phyloP scores from a whole-genome alignment of 2,888 invertebrate species.

The Drosophila siamana region DNA sequence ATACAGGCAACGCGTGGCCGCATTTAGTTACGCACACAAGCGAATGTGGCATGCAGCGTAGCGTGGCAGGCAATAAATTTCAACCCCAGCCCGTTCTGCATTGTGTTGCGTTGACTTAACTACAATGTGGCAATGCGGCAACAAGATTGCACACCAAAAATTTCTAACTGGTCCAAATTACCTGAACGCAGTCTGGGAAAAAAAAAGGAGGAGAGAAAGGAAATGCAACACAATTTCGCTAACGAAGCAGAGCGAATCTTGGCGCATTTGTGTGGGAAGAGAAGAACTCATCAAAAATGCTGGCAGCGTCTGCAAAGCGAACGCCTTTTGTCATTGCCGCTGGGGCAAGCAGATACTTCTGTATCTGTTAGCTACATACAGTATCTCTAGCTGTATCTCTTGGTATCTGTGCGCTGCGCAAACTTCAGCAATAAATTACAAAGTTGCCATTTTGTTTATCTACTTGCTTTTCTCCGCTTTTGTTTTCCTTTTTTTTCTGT shows the following conservation, averaged over 20 bases:
- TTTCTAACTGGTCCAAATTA: slow-evolving; percentile 68
- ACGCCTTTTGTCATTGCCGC: slow-evolving; percentile 58
- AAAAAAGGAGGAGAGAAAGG: neutral
- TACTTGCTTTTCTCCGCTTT: slow-evolving; percentile 47
- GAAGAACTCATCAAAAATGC: slow-evolving; percentile 61
- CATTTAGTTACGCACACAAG: slow-evolving; percentile 55
- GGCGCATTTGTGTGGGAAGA: slow-evolving; percentile 22
- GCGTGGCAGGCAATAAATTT: slow-evolving; percentile 67
- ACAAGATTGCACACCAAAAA: slow-evolving; percentile 47
- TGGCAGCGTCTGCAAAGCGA: slow-evolving; percentile 32
- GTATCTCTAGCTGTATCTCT: slow-evolving; percentile 49
- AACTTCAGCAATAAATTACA: slow-evolving; percentile 82
- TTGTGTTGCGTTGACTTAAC: slow-evolving; percentile 81
- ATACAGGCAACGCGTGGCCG: slow-evolving; percentile 64
- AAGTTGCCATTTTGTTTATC: slow-evolving; percentile 81
- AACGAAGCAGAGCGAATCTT: slow-evolving; percentile 40
- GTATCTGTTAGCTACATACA: slow-evolving; percentile 11
- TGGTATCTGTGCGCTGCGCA: slow-evolving; percentile 58
- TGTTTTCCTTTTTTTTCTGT: slow-evolving; percentile 43
- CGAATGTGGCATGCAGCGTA: slow-evolving; percentile 28
- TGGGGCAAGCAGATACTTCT: slow-evolving; percentile 17
- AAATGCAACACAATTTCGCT: slow-evolving; percentile 43
- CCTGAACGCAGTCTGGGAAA: slow-evolving; percentile 43
- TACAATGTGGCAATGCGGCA: slow-evolving; percentile 78
- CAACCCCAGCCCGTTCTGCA: slow-evolving; percentile 57